These are phyloP conservation scores for Folsomia candida DNA, from an alignment of 2,888 invertebrate species.

Conservation along the genomic window DNA sequence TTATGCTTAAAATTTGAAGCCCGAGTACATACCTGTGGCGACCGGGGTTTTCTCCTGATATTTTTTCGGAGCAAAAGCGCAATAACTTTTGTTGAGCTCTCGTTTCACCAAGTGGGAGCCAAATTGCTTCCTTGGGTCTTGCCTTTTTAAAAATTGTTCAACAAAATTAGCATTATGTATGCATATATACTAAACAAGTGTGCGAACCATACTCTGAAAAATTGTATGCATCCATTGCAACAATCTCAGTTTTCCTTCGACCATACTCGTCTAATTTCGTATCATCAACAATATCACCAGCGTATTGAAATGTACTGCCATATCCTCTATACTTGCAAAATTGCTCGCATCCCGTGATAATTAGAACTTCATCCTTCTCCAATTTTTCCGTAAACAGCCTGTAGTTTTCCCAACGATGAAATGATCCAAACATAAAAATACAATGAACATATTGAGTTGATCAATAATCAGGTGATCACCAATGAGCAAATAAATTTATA, in stretches of 20 bases:
- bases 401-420: too few species aligned
- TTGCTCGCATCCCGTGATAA: constrained; percentile 62
- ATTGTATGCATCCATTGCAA: background rate
- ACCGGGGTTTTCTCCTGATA: constrained; percentile 50
- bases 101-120: constrained; percentile 51
- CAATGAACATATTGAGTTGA: too few species aligned
- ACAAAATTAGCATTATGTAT: too few species aligned
- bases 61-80: constrained; percentile 18
- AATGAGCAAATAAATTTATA: too few species aligned
- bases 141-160: too few species aligned
- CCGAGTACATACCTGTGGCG: too few species aligned
- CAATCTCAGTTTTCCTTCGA: background rate
- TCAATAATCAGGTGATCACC: too few species aligned
- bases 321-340: constrained; percentile 57
- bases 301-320: background rate
- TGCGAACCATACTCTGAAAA: background rate
- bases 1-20: too few species aligned
- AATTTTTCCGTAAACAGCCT: constrained; percentile 80
- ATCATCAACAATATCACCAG: background rate
- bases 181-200: too few species aligned
- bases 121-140: background rate
- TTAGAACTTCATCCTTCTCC: constrained; percentile 73
- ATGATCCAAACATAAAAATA: too few species aligned
- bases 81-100: constrained; percentile 56
- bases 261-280: background rate